phyloP scores from a whole-genome alignment of 92 coral and sea anemone genomes.

The Siderastrea siderea region DNA sequence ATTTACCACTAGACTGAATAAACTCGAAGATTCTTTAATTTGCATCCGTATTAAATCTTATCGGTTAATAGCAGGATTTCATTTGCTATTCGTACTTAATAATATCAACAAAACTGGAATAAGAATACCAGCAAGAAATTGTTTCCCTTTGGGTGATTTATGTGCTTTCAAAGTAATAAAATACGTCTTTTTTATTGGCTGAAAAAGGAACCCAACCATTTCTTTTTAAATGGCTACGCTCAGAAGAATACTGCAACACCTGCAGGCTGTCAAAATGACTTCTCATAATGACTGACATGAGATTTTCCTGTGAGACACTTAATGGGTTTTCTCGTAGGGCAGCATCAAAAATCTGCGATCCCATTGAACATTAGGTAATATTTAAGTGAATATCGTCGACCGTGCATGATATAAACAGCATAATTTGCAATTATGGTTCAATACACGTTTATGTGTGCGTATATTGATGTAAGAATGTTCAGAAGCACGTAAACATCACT shows the following conservation, averaged over 20 bases:
- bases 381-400: neutral
- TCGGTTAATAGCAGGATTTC: slow-evolving; percentile 5
- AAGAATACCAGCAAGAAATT: slow-evolving; percentile 6
- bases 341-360: neutral
- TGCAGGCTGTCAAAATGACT: neutral
- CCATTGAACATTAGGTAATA: neutral
- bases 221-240: neutral
- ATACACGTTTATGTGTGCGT: neutral
- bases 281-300: neutral
- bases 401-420: neutral
- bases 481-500: neutral
- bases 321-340: neutral
- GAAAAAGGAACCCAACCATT: neutral
- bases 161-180: neutral
- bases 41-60: slow-evolving; percentile 9
- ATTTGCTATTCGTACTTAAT: neutral
- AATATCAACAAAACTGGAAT: neutral
- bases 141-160: neutral
- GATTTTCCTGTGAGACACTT: slow-evolving; percentile 10
- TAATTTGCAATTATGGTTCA: neutral
- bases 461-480: neutral
- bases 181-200: slow-evolving; percentile 4
- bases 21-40: slow-evolving; percentile 27
- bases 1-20: neutral
- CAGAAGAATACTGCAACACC: slow-evolving; percentile 1